Base-by-base conservation (phyloP, 2,797 vertebrate species). In the Enteromius viviparus region DNA sequence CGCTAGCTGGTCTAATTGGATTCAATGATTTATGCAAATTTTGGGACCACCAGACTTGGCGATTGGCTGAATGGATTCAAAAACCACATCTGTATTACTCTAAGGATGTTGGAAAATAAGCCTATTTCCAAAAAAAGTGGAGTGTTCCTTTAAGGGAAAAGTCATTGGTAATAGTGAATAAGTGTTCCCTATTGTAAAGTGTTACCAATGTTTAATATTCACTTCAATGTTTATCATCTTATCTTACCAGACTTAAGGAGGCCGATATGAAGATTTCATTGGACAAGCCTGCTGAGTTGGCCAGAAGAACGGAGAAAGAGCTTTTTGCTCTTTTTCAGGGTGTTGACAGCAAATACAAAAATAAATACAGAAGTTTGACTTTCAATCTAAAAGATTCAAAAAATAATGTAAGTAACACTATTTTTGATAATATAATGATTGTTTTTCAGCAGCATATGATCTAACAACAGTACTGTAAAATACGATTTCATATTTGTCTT, bases 301-400 rank as follows among this genome's bases (percentile, higher is more conserved):
- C 98, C 78, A 96, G 93, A 89, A 97, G 95, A 89, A 99, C 96
- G 2, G 98, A 99, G 89, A 95, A 95, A 90, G 98, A 98, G 85
- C 94, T 99, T 42, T 99, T 98, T 91, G 96, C 97, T 85, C 95
- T 98, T 89, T 98, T 98, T 89, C 97, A 97, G 89, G 98, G 99
- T 90, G 99, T 98, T 6, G 98, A 99, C 75, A 96, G 97, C 37
- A 99, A 99, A 88, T 99, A 99, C 90, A 99, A 99, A 93, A 99
- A 97, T 93, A 99, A 99, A 90, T 99, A 99, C 80, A 94, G 98
- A 93, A 99, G 98, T 91, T 91, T 99, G 91, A 99, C 97, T 95
- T 99, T 99, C 90, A 99, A 99, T 92, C 95, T 99, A 40, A 99
- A 97, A 93, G 98, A 99, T 89, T 95, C 96, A 53, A 99, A 99